Conservation (phyloP, 2,113 vertebrate genomes). For the Charina bottae region DNA sequence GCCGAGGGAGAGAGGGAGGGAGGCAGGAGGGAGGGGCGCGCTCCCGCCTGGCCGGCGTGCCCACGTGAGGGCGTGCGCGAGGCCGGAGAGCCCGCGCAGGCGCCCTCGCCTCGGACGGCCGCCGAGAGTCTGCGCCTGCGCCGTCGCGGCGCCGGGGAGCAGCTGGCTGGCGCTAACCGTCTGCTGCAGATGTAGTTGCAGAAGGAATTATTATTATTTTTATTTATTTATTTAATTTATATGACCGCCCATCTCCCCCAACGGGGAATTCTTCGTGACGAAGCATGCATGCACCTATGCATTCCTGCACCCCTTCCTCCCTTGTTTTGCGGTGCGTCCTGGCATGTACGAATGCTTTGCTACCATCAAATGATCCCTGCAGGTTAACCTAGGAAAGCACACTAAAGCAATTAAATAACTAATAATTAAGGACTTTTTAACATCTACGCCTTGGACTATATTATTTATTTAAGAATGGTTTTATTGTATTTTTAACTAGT, state of each 20-base stretch:
- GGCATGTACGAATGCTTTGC: neutral
- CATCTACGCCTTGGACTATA: too few relatives aligned
- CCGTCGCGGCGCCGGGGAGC: neutral
- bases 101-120: neutral
- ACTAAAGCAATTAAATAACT: neutral
- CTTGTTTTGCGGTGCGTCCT: too few relatives aligned
- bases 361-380: neutral
- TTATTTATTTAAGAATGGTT: too few relatives aligned
- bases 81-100: constrained; percentile 42
- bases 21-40: neutral
- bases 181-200: too few relatives aligned
- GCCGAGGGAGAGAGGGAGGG: neutral
- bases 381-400: too few relatives aligned
- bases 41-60: too few relatives aligned
- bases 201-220: too few relatives aligned
- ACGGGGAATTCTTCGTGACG: too few relatives aligned
- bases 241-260: too few relatives aligned
- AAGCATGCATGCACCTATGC: neutral
- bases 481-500: too few relatives aligned
- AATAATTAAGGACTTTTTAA: too few relatives aligned
- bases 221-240: too few relatives aligned
- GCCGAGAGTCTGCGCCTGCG: neutral
- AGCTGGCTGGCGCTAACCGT: neutral
- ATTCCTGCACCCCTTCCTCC: neutral
- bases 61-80: neutral